Conservation (phyloP, 2,113 vertebrate genomes). For the Hippoglossus stenolepis region DNA sequence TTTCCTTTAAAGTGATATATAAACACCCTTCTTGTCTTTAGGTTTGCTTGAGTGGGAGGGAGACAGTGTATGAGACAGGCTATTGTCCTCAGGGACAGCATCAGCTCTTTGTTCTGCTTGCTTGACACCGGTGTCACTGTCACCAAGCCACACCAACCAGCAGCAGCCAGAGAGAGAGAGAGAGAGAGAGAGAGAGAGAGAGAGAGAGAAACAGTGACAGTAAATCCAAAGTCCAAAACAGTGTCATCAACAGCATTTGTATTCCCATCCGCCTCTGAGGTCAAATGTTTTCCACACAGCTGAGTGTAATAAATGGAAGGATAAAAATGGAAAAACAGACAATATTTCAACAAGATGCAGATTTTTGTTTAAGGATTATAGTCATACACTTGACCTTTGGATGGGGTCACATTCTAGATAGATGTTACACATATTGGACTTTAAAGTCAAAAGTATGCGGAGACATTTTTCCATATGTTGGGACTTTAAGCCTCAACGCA, state of each 20-base stretch:
- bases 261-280: constrained; percentile 8
- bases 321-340: constrained; percentile 7
- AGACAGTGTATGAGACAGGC: constrained; percentile 47
- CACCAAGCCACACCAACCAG: constrained; percentile 44
- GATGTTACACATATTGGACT: neutral
- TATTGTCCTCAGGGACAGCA: constrained; percentile 63
- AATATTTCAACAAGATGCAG: too few species aligned
- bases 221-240: constrained; percentile 18
- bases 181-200: constrained; percentile 1
- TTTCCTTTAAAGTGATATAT: constrained; percentile 25
- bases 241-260: constrained; percentile 11
- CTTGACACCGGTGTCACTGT: constrained; percentile 65
- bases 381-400: constrained; percentile 1
- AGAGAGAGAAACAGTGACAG: neutral
- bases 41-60: constrained; percentile 30
- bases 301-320: constrained; percentile 7
- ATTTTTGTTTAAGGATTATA: too few species aligned
- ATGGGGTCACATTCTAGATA: neutral
- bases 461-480: neutral
- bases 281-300: constrained; percentile 9
- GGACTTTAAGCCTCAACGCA: too few species aligned
- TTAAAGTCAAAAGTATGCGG: neutral
- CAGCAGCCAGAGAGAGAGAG: constrained; percentile 20
- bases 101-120: constrained; percentile 67
- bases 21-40: constrained; percentile 21